Percentiles rank a stretch among this genome's conserved stretches.
phyloP scores from a whole-genome alignment of 2,797 vertebrate species.

The Fistularia commersonii region DNA sequence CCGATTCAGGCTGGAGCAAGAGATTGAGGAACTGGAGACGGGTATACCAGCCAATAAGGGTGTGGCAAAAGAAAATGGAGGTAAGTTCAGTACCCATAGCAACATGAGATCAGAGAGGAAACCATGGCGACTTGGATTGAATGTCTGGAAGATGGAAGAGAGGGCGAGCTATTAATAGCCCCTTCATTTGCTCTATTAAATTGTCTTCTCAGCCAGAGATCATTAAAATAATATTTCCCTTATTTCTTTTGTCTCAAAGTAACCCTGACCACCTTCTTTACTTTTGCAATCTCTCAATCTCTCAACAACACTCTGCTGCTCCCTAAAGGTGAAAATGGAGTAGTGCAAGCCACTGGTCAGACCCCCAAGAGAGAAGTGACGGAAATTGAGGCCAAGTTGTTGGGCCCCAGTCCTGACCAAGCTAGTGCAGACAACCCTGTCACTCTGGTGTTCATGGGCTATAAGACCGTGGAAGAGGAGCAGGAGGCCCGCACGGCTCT shows the following conservation, averaged over 20 bases:
- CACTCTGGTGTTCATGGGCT: conserved; percentile 98
- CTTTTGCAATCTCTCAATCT: neutral
- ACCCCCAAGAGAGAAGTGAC: conserved; percentile 84
- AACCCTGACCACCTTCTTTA: conserved; percentile 12
- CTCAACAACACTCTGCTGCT: conserved; percentile 40
- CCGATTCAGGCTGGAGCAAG: conserved; percentile 83
- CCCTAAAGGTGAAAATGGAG: conserved; percentile 73
- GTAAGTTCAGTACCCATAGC: conserved; percentile 57
- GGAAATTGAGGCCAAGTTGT: conserved; percentile 81
- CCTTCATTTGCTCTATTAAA: conserved; percentile 35
- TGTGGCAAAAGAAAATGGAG: conserved; percentile 64
- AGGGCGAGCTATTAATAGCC: conserved; percentile 30
- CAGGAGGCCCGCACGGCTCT: conserved; percentile 82
- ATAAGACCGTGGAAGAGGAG: conserved; percentile 89
- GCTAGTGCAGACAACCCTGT: conserved; percentile 87
- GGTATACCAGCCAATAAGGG: conserved; percentile 68
- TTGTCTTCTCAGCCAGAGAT: conserved; percentile 34
- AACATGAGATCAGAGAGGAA: conserved; percentile 37
- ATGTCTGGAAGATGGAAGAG: conserved; percentile 19
- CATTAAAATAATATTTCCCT: conserved; percentile 53
- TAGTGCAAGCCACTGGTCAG: conserved; percentile 67
- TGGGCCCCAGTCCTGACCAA: conserved; percentile 75
- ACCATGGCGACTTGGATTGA: conserved; percentile 45
- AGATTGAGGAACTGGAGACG: conserved; percentile 87
- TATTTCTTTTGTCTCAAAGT: conserved; percentile 34